Conservation (phyloP, 2,797 vertebrate species). For the Naso thynnoides region DNA sequence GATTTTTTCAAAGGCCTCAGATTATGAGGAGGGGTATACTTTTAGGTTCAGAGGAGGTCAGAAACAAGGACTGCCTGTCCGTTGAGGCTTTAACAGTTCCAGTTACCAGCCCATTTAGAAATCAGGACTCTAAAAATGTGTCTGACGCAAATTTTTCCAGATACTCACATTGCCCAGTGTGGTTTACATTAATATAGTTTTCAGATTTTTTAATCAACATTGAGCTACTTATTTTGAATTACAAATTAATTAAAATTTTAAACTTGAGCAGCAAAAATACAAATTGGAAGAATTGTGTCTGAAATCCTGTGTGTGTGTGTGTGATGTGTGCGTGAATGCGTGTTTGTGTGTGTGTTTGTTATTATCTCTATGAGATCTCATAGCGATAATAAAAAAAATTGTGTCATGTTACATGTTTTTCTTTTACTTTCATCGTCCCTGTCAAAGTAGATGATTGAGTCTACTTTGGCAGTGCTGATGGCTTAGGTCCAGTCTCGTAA, state of each 20-base stretch:
- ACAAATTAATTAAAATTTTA: too few relatives aligned
- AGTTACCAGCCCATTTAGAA: constrained; percentile 28
- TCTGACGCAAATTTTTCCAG: constrained; percentile 17
- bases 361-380: too few relatives aligned
- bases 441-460: not conserved
- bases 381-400: not conserved
- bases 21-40: constrained; percentile 37
- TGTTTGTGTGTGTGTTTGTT: not conserved
- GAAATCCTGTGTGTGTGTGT: not conserved
- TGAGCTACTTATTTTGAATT: too few relatives aligned
- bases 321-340: too few relatives aligned
- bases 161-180: too few relatives aligned
- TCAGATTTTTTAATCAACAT: too few relatives aligned
- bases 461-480: not conserved
- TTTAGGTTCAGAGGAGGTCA: constrained; percentile 40
- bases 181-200: too few relatives aligned
- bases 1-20: constrained; percentile 37
- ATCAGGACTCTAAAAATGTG: too few relatives aligned
- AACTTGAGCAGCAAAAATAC: too few relatives aligned
- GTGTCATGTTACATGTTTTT: not conserved
- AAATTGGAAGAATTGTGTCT: too few relatives aligned
- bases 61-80: constrained; percentile 42
- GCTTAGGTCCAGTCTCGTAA: not conserved
- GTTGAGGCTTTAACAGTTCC: constrained; percentile 45
- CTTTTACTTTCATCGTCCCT: not conserved